phyloP scores from a whole-genome alignment of 1,140 invertebrate species.

The Dendrolimus punctatus region DNA sequence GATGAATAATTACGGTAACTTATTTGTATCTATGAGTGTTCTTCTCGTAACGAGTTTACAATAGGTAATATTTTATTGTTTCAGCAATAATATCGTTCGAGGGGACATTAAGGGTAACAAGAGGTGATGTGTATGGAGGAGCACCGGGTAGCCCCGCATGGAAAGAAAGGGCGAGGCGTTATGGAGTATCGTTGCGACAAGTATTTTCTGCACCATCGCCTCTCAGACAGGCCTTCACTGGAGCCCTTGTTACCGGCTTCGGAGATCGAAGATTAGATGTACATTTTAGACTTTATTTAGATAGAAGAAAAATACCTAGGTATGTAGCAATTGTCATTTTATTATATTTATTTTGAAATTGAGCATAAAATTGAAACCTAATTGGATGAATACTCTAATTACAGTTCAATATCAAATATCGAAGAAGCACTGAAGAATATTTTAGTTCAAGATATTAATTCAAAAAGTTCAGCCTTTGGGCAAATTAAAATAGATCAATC shows the following conservation, averaged over 20 bases:
- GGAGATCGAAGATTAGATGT: conserved; percentile 80
- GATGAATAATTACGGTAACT: too few species aligned
- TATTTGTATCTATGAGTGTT: too few species aligned
- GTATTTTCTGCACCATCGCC: conserved; percentile 69
- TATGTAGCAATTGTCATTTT: conserved; percentile 31
- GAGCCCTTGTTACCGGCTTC: conserved; percentile 78
- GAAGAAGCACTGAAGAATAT: conserved; percentile 79
- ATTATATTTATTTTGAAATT: background rate
- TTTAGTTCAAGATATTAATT: conserved; percentile 78
- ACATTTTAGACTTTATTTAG: conserved; percentile 82
- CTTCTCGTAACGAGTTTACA: too few species aligned
- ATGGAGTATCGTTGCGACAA: conserved; percentile 72
- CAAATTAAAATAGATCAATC: conserved; percentile 78
- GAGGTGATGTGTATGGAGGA: conserved; percentile 77
- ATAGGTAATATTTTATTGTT: conserved; percentile 2
- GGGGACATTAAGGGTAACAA: conserved; percentile 77
- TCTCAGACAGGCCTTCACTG: conserved; percentile 76
- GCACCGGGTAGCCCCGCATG: conserved; percentile 49
- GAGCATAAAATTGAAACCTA: background rate
- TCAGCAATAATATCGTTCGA: conserved; percentile 63
- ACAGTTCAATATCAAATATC: conserved; percentile 75
- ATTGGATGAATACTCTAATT: conserved; percentile 29
- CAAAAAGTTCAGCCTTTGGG: conserved; percentile 76
- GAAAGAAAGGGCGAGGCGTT: conserved; percentile 66
- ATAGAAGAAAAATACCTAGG: conserved; percentile 82